Conservation (phyloP, 2,797 vertebrate species). For the Champsocephalus gunnari region DNA sequence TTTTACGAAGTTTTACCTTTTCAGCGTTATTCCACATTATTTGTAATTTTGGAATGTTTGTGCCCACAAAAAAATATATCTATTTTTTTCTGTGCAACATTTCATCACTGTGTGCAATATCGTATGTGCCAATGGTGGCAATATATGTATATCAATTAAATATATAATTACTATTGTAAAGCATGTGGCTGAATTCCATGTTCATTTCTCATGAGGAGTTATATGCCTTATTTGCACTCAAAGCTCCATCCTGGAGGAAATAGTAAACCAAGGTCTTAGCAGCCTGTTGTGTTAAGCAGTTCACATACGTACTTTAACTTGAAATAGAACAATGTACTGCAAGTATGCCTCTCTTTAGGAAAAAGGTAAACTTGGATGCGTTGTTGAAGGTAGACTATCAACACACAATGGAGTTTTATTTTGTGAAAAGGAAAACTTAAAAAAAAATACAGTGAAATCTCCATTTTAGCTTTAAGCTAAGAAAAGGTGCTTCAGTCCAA, state of each 20-base stretch:
- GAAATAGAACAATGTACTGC: slow-evolving; percentile 77
- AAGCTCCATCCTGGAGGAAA: slow-evolving; percentile 76
- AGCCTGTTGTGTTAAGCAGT: slow-evolving; percentile 72
- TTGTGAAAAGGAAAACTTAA: slow-evolving; percentile 57
- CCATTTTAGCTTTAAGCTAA: slow-evolving; percentile 81
- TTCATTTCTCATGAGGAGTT: slow-evolving; percentile 84
- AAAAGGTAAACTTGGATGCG: slow-evolving; percentile 51
- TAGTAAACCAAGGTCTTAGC: slow-evolving; percentile 71
- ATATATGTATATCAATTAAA: slow-evolving; percentile 91
- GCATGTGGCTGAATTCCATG: slow-evolving; percentile 88
- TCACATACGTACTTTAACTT: slow-evolving; percentile 77
- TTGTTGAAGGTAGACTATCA: slow-evolving; percentile 61
- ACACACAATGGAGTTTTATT: slow-evolving; percentile 54
- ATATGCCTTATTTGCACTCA: slow-evolving; percentile 85
- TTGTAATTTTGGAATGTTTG: slow-evolving; percentile 86
- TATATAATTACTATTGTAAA: slow-evolving; percentile 90
- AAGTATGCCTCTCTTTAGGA: slow-evolving; percentile 70
- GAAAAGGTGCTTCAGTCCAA: slow-evolving; percentile 81
- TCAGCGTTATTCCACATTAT: slow-evolving; percentile 86
- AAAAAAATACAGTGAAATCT: slow-evolving; percentile 61
- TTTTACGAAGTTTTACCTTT: slow-evolving; percentile 75
- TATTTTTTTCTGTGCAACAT: slow-evolving; percentile 85
- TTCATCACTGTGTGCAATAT: slow-evolving; percentile 91
- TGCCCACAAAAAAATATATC: slow-evolving; percentile 79
- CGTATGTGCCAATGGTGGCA: slow-evolving; percentile 89